Conservation (phyloP, 1,140 invertebrate genomes). For the Musca vetustissima region DNA sequence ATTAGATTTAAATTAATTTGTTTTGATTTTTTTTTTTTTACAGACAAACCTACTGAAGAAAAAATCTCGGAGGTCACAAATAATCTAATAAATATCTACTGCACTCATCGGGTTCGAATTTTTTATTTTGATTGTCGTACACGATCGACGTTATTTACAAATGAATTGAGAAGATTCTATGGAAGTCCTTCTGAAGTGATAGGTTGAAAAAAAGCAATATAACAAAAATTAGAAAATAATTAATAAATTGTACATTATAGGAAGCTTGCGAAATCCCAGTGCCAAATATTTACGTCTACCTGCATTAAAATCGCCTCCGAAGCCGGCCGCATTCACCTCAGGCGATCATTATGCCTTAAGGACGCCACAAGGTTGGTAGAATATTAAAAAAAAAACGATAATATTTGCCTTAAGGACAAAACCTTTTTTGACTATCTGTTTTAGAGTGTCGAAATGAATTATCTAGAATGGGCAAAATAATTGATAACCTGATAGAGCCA, state of each 20-base stretch:
- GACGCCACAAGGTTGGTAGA: conserved; percentile 43
- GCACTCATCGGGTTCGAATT: conserved; percentile 41
- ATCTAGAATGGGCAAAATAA: conserved; percentile 46
- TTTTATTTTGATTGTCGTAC: conserved; percentile 46
- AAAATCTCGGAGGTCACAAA: conserved; percentile 44
- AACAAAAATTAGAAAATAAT: too few relatives aligned
- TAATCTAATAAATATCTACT: conserved; percentile 44
- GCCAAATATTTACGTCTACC: conserved; percentile 39
- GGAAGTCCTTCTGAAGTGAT: conserved; percentile 43
- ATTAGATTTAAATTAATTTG: too few relatives aligned
- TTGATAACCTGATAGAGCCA: conserved; percentile 46
- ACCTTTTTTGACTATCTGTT: background rate
- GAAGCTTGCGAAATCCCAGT: conserved; percentile 35
- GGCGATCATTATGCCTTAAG: conserved; percentile 49
- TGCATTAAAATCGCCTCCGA: conserved; percentile 28
- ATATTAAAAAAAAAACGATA: background rate
- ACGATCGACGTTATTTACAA: conserved; percentile 40
- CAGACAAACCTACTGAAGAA: conserved; percentile 44
- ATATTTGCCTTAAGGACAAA: background rate
- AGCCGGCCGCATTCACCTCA: conserved; percentile 34
- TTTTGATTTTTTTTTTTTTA: background rate
- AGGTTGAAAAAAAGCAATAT: conserved; percentile 26
- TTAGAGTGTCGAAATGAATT: conserved; percentile 50
- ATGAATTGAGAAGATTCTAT: conserved; percentile 39
- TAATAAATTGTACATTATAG: background rate